Percentiles rank a stretch among this genome's conserved stretches.
Evolutionary conservation across 2,113 vertebrate genomes (phyloP).

Genomic region (Psophia crepitans): DNA sequence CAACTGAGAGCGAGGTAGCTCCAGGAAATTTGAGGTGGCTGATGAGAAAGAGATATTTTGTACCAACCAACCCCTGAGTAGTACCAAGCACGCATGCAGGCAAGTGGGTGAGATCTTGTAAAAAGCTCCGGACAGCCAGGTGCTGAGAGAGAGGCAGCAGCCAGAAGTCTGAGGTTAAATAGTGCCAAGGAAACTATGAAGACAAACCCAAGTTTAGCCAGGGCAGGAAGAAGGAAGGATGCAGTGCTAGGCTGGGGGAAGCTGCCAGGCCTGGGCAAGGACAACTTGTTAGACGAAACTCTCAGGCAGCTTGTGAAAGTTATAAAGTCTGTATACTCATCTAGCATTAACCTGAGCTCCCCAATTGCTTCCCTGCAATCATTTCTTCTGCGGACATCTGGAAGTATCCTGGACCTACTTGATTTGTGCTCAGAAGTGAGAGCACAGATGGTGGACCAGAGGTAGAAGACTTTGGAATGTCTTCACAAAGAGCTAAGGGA

Average conservation of each 20-base stretch:
- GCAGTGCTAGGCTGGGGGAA: not conserved
- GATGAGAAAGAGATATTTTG: not conserved
- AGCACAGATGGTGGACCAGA: not conserved
- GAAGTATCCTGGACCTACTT: not conserved
- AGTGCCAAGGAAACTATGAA: not conserved
- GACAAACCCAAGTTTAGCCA: not conserved
- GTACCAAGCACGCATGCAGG: not conserved
- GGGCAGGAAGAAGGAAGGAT: not conserved
- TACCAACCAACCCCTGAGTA: not conserved
- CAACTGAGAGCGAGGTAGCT: not conserved
- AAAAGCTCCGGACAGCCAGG: not conserved
- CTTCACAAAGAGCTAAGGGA: not conserved
- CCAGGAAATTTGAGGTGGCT: not conserved
- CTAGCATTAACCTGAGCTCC: not conserved
- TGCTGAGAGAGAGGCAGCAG: not conserved
- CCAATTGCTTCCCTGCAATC: not conserved
- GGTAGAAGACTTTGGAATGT: not conserved
- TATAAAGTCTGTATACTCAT: not conserved
- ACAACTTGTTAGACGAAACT: not conserved
- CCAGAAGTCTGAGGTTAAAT: not conserved
- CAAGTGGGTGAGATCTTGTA: not conserved
- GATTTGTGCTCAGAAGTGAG: not conserved
- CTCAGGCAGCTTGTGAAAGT: not conserved
- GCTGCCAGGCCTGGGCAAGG: not conserved
- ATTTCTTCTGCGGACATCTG: not conserved